A percentile compares a stretch with the other conserved stretches of the same genome.
Evolutionary conservation across 2,113 vertebrate genomes (phyloP).

Genomic region (Neolamprologus falcicula): DNA sequence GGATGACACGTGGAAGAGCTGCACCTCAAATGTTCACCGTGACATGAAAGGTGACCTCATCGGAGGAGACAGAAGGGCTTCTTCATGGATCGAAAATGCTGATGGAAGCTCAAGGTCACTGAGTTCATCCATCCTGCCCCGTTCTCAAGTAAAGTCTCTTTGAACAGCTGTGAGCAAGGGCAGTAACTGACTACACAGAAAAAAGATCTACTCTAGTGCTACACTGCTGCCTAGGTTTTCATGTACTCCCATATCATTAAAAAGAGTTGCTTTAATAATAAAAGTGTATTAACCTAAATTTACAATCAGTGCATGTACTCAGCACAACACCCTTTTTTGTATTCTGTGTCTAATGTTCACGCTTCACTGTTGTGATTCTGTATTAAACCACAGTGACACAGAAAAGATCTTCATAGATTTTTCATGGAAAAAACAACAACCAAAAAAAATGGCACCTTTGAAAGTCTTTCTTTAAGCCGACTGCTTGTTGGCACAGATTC

Average conservation of each 20-base stretch:
- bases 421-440: not conserved
- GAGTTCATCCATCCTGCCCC: conserved; percentile 41
- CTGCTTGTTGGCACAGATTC: conserved; percentile 33
- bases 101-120: conserved; percentile 55
- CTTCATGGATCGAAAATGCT: conserved; percentile 43
- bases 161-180: conserved; percentile 47
- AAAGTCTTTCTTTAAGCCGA: conserved; percentile 22
- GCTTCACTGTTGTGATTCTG: not conserved
- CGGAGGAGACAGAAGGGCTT: not conserved
- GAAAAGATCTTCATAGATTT: not conserved
- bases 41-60: conserved; percentile 56
- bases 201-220: not conserved
- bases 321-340: not conserved
- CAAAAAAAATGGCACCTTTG: not conserved
- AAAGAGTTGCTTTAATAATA: conserved; percentile 12
- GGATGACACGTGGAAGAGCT: conserved; percentile 36
- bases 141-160: conserved; percentile 27
- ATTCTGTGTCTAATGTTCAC: not conserved
- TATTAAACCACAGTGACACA: not conserved
- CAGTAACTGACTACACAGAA: conserved; percentile 28
- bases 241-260: conserved; percentile 6
- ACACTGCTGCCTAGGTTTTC: not conserved
- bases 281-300: conserved; percentile 30
- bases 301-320: not conserved
- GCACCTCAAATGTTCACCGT: conserved; percentile 11